These are phyloP conservation scores for Spodoptera frugiperda DNA, from an alignment of 1,140 invertebrate genomes.

Conservation along the genomic window DNA sequence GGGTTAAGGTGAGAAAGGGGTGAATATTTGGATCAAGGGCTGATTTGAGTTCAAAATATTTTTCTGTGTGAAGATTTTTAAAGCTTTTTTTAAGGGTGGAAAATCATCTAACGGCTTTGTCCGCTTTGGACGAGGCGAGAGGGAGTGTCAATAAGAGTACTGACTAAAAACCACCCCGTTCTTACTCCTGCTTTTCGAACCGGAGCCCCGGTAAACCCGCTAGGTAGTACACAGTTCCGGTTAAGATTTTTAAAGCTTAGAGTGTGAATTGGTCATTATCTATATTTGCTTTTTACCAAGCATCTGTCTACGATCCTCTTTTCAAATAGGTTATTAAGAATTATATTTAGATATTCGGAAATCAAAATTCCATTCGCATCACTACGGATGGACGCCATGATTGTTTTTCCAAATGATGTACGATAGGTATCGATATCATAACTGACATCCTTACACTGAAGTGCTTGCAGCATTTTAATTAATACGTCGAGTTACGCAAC, in stretches of 20 bases:
- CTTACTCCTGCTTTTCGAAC: no score
- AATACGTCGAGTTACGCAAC: slow-evolving; percentile 4
- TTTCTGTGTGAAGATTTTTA: not conserved
- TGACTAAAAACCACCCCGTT: no score
- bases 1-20: slow-evolving; percentile 8
- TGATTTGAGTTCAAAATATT: not conserved
- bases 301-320: not conserved
- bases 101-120: no score
- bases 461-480: slow-evolving; percentile 36
- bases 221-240: no score
- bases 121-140: no score
- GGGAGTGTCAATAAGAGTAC: no score
- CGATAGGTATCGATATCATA: not conserved
- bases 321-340: not conserved
- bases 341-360: not conserved
- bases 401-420: slow-evolving; percentile 32
- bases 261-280: not conserved
- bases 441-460: slow-evolving; percentile 34
- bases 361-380: slow-evolving; percentile 23
- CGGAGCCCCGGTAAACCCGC: no score
- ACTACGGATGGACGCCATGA: slow-evolving; percentile 29
- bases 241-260: no score
- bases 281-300: not conserved
- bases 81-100: no score
- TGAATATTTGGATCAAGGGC: not conserved